Percentiles rank a stretch among this genome's conserved stretches.
Evolutionary conservation across 2,888 invertebrate genomes (phyloP).

Genomic region (Chaetogeoica ovagalla): DNA sequence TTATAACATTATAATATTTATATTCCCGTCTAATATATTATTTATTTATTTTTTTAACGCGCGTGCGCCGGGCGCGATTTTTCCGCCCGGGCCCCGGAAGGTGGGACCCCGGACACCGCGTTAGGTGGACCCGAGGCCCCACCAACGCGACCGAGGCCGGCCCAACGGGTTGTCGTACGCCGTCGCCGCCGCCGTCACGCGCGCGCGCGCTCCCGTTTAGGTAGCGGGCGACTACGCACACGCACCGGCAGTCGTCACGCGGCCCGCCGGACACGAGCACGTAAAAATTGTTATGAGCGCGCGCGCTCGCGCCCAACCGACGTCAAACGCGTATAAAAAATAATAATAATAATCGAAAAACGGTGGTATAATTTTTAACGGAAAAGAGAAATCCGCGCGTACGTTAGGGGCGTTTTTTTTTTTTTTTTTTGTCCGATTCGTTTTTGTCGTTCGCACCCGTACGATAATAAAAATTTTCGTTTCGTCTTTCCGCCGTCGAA

Average conservation of each 20-base stretch:
- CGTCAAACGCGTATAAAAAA: too few relatives aligned
- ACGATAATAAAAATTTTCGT: too few relatives aligned
- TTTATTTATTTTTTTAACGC: too few relatives aligned
- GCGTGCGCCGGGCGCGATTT: conserved; percentile 5
- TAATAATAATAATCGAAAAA: too few relatives aligned
- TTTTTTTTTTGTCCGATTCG: too few relatives aligned
- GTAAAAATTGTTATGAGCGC: not conserved
- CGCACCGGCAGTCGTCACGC: conserved; percentile 51
- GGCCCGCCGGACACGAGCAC: conserved; percentile 48
- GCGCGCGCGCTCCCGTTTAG: conserved; percentile 45
- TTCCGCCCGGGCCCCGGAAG: conserved; percentile 40
- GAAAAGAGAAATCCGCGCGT: too few relatives aligned
- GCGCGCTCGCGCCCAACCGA: not conserved
- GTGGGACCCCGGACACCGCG: conserved; percentile 50
- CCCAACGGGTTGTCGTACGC: conserved; percentile 40
- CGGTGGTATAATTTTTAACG: too few relatives aligned
- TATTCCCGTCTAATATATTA: too few relatives aligned
- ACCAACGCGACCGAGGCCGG: conserved; percentile 45
- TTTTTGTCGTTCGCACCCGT: too few relatives aligned
- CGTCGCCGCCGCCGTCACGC: conserved; percentile 10
- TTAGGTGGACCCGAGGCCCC: conserved; percentile 52
- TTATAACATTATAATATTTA: too few relatives aligned
- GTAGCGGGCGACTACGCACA: conserved; percentile 19
- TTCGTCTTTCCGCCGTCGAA: too few relatives aligned
- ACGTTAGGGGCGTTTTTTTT: too few relatives aligned